Conservation (phyloP, 2,113 vertebrate species). For the Pteronura brasiliensis region DNA sequence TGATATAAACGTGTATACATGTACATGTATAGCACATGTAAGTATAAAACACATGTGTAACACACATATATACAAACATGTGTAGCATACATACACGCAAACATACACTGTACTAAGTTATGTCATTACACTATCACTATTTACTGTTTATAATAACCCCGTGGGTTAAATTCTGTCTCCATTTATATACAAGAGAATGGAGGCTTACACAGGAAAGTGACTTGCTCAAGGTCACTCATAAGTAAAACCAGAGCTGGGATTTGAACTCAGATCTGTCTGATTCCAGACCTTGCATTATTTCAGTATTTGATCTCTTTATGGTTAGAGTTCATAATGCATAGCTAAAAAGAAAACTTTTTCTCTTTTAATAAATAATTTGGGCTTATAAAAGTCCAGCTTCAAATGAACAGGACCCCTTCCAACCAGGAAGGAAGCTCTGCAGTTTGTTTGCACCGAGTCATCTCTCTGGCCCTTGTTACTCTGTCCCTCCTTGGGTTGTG, state of each 20-base stretch:
- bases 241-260: neutral
- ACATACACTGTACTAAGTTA: neutral
- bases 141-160: neutral
- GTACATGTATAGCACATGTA: neutral
- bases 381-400: neutral
- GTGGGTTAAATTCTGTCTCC: neutral
- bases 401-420: neutral
- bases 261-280: neutral
- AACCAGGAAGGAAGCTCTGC: neutral
- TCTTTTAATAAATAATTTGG: neutral
- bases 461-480: neutral
- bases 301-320: neutral
- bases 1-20: too few relatives aligned
- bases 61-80: neutral
- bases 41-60: neutral
- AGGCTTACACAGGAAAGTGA: neutral
- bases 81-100: rapidly evolving
- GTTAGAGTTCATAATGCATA: neutral
- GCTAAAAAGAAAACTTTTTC: neutral
- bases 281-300: neutral
- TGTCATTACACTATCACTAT: neutral
- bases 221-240: neutral
- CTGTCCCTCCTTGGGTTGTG: neutral
- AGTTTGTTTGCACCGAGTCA: neutral
- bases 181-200: neutral